Evolutionary conservation across 1,140 invertebrate genomes (phyloP), one percentile per base, ranked within the genome.

Genomic region (Lepidurus couesii): DNA sequence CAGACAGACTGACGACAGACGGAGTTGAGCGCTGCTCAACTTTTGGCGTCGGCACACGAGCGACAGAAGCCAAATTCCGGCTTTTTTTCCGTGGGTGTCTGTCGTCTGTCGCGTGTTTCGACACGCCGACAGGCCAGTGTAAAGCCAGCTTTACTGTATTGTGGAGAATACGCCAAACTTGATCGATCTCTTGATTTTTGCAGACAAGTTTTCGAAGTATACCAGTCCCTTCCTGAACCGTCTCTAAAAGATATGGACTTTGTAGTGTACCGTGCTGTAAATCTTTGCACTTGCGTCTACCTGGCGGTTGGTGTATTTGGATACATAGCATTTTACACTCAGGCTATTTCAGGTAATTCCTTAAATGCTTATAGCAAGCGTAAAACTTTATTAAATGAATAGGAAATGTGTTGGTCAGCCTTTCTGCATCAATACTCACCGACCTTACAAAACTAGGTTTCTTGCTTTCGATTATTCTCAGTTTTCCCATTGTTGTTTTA

Each of bases 401-500:
- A 80, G 97, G 97, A 78, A 98, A 99, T 85, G 92, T 98, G 81
- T 87, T 98, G 75, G 89, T 96, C 82, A 93, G 91, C 84, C 91
- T 98, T 82, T 89, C 91, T 45, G 89, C 91, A 7, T 92, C 93
- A 21, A 85, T 93, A 80, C 88, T 91, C 43, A 94, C 93, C 81
- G 92, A 96, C 85, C 86, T 94, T 43, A 95, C 97, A 80, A 96
- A 97, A 88, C 87, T 98, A 80, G 94, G 95, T 43, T 98, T 99
- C 88, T 92, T 98, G 1, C 86, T 98, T 74, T 98, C 96, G 0
- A 89, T 98, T 53, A 95, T 95, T 24, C 93, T 98, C 83, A 97
- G 95, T 84, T 98, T 98, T 87, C 97, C 97, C 11, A 87, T 99
- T 77, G 94, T 98, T 77, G 94, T 99, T 84, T 98, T 98, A 86